These are phyloP conservation scores for Danio choprae DNA, from an alignment of 2,797 vertebrate species.

Conservation along the genomic window DNA sequence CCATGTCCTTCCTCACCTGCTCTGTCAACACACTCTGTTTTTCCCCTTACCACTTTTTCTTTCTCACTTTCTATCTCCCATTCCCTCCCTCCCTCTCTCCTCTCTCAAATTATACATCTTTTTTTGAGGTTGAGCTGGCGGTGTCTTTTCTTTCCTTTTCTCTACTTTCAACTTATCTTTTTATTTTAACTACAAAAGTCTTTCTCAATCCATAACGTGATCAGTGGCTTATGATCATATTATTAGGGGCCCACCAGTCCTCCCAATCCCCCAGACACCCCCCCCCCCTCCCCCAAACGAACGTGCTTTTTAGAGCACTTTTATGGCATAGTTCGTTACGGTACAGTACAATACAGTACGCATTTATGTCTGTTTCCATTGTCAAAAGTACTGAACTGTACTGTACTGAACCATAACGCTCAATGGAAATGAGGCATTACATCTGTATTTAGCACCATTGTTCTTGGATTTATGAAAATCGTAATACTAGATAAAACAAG, in stretches of 20 bases:
- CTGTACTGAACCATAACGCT: no score
- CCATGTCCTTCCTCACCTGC: constrained; percentile 47
- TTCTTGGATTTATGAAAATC: not conserved
- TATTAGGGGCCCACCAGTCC: no score
- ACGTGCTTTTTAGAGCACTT: no score
- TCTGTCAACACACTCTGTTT: constrained; percentile 57
- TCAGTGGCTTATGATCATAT: no score
- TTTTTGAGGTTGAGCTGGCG: constrained; percentile 12
- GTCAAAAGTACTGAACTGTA: no score
- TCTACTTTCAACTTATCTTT: not conserved
- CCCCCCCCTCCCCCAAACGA: no score
- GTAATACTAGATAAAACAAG: not conserved
- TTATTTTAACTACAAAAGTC: not conserved
- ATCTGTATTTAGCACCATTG: no score
- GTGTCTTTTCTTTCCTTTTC: constrained; percentile 48
- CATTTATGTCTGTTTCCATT: no score
- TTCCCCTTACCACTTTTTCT: constrained; percentile 43
- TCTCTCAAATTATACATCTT: constrained; percentile 27
- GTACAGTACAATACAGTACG: no score
- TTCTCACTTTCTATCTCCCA: constrained; percentile 22
- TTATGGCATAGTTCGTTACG: no score
- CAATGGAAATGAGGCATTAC: no score
- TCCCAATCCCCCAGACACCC: no score
- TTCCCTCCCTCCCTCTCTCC: constrained; percentile 29
- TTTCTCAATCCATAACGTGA: not conserved